Base-by-base conservation (phyloP, 2,113 vertebrate genomes). In the Alethe diademata region DNA sequence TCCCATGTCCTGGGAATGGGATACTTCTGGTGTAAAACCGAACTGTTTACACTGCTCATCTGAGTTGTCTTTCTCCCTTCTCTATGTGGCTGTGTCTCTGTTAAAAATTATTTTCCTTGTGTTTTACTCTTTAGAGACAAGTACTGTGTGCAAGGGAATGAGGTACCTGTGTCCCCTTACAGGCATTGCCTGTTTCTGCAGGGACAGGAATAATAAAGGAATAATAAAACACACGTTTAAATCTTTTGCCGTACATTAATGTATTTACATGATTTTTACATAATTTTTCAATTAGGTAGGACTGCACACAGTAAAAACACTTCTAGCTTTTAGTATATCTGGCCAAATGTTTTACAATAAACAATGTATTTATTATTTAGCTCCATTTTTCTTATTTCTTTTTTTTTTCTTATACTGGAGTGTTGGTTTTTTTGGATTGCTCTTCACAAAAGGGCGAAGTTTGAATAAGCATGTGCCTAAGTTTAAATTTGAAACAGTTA, bases 351-450 rank as follows among this genome's bases (percentile, higher is more conserved):
- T 89, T 66, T 62, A 48, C 28, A 89, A 18, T 7, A 48, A 66
- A 42, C 14, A 54, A 54, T 25, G 9, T 28, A 12, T 71, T 78
- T 43, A 22, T 4, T 1, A 50, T 50, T 50, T 26, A 26, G 7
- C 23, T 23, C 5, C 20, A 22, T 48, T 48, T 48, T 26, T 9
- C 26, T 26, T 12, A 40, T 25, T 26, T 48, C 24, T 25, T 48
- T 36, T 54, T 10, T 8, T 42, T 47, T 43, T 5, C 3, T 1
- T 45, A 19, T 29, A n/a, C 24, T 42, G 12, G 1, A 3, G 8
- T 28, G 13, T 12, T 74, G 36, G 31, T 58, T 42, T 5, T 1
- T 69, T 87, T 69, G 12, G 12, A 19, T 73, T 2, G 0, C 19
- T 28, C 10, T 22, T 67, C 12, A 22, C 19, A 22, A 62, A 42